These are phyloP conservation scores for Leucophenga montana DNA, from an alignment of 2,888 invertebrate species.

Conservation along the genomic window DNA sequence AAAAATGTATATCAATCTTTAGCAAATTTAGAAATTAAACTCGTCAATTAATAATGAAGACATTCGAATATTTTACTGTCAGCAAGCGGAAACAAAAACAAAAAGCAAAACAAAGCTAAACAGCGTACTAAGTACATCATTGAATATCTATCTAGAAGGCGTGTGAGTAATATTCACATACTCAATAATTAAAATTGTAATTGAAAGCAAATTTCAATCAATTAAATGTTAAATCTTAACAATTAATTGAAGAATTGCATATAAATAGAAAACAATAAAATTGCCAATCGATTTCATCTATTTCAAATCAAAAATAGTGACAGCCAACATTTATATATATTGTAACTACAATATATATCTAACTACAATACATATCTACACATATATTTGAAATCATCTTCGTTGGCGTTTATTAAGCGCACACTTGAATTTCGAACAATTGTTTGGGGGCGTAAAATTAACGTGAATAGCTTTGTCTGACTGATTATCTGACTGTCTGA, in stretches of 20 bases:
- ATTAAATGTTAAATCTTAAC: slow-evolving; percentile 3
- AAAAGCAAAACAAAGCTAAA: background rate
- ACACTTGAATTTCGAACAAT: background rate
- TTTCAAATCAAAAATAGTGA: background rate
- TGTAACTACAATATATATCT: too few species aligned
- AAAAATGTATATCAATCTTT: background rate
- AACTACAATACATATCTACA: too few species aligned
- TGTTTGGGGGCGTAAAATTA: slow-evolving; percentile 1
- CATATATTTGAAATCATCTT: background rate
- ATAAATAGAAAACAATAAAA: background rate
- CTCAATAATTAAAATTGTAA: background rate
- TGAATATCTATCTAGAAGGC: too few species aligned
- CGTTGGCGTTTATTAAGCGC: slow-evolving; percentile 1
- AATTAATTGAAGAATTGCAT: slow-evolving; percentile 4
- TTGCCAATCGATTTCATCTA: too few species aligned
- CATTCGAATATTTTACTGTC: slow-evolving; percentile 7
- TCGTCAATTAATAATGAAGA: slow-evolving; percentile 18
- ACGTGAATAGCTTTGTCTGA: background rate
- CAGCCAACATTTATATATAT: background rate
- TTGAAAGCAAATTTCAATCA: slow-evolving; percentile 13
- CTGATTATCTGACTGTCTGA: background rate
- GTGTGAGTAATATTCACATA: background rate
- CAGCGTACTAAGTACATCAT: too few species aligned
- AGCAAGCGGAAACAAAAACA: slow-evolving; percentile 6
- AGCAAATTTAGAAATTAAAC: background rate